These are phyloP conservation scores for Emmelina monodactyla DNA, from an alignment of 2,888 invertebrate species.

Conservation along the genomic window DNA sequence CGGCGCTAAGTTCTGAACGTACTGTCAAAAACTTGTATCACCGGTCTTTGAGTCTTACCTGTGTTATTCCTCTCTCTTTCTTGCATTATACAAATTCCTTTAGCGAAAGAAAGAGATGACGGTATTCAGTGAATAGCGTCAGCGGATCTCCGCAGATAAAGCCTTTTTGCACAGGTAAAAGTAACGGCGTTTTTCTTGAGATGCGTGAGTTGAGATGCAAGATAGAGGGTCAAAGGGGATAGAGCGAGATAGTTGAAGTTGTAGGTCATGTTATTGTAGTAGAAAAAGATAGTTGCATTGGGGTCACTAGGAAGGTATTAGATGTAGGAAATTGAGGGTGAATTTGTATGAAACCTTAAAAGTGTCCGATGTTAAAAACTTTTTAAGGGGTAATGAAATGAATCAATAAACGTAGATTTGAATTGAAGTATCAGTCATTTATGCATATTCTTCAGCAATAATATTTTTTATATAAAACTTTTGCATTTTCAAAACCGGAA, in stretches of 20 bases:
- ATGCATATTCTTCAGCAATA: no score
- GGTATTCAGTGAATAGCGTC: constrained; percentile 13
- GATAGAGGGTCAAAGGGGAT: constrained; percentile 28
- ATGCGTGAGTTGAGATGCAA: constrained; percentile 49
- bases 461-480: no score
- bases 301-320: background rate
- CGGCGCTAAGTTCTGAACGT: constrained; percentile 41
- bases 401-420: no score
- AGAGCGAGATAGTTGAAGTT: constrained; percentile 28
- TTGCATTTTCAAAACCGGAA: no score
- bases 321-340: no score
- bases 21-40: constrained; percentile 63
- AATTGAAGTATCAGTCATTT: no score
- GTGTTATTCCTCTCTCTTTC: constrained; percentile 25
- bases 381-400: no score
- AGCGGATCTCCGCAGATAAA: constrained; percentile 40
- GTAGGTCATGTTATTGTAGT: constrained; percentile 41
- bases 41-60: constrained; percentile 43
- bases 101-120: constrained; percentile 24
- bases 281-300: constrained; percentile 23
- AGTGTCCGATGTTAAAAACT: no score
- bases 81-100: constrained; percentile 4
- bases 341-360: no score
- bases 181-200: constrained; percentile 64
- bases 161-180: constrained; percentile 65